Base-by-base conservation (phyloP, 2,113 vertebrate genomes). In the Mellivora capensis region DNA sequence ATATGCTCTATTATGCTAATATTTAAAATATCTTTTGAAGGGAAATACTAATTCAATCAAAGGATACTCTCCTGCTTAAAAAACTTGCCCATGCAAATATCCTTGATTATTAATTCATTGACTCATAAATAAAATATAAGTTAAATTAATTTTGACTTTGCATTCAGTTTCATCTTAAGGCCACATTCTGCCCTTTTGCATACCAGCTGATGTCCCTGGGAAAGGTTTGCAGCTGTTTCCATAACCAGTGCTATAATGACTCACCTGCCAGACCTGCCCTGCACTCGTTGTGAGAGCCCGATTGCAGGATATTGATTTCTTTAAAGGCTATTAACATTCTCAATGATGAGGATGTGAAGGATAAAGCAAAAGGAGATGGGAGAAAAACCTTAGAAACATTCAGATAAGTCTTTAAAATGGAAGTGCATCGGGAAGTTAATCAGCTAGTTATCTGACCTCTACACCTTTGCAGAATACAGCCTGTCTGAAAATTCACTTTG, bases 121-220 rank as follows among this genome's bases (percentile, higher is more conserved):
- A 86, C 31, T 96, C 94, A 95, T 98, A 97, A 97, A 98, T 98
- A 98, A 98, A 98, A 97, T 96, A 98, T 97, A 96, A 97, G 79
- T 93, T 94, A 95, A 94, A 97, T 97, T 97, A 98, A 97, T 98
- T 98, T 97, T 96, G 95, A 95, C 96, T 98, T 97, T 94, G 97
- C 77, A 98, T 98, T 98, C 95, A 15, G 97, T 98, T 98, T 98
- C 90, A 98, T 98, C 97, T 98, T 87, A 98, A 98, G 98, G 97
- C 93, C 97, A 98, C 85, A 79, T 96, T 97, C 95, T 97, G 97
- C 94, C 96, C 97, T 97, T 97, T 97, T 86, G 97, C 88, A 59
- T 47, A 67, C 69, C 96, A 98, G 82, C 93, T 97, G 95, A 93
- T 86, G 52, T 98, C 83, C 49, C 44, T 2, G 11, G 71, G 44